Base-by-base conservation (phyloP, 2,797 vertebrate genomes). In the Siniperca scherzeri region DNA sequence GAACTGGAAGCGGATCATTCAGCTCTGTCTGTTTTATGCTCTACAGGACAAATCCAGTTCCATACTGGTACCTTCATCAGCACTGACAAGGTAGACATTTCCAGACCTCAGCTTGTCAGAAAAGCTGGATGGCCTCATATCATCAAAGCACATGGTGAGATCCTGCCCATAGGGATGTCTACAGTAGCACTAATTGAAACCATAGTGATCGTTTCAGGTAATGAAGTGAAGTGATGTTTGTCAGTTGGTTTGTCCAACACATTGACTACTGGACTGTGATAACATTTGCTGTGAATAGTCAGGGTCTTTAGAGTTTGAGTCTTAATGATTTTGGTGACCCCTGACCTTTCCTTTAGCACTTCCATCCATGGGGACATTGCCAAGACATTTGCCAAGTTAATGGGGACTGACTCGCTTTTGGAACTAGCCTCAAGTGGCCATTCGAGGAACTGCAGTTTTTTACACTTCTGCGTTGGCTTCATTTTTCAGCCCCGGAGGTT, bases 121-220 rank as follows among this genome's bases (percentile, higher is more conserved):
- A 22, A 3, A 33, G 79, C 11, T 1, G 30, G 10, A 11, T 27
- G 1, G 7, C 56, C 90, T 1, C 12, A 22, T 2, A 76, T 94
- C 57, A 61, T 94, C 64, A 94, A 92, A 89, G 91, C 93, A 19
- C 93, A 91, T 0, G 92, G 91, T 95, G 56, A 92, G 86, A 79
- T 8, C 33, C 19, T 52, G 21, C 8, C 21, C 7, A 40, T 38
- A 57, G 7, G 2, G 2, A 1, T 56, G 3, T 52, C 5, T n/a
- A 19, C 50, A 33, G 19, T 8, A 70, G 11, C 22, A 30, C 13
- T 11, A 38, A 52, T 0, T 52, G 22, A 56, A 46, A 36, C 33
- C 10, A 27, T 33, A 53, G 48, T 21, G n/a, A 25, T 50, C 4
- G 25, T 40, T 53, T 53, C 50, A 53, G 50, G 50, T 53, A 10